These are phyloP conservation scores for Lycocorax pyrrhopterus DNA, from an alignment of 2,113 vertebrate genomes.

Conservation along the genomic window DNA sequence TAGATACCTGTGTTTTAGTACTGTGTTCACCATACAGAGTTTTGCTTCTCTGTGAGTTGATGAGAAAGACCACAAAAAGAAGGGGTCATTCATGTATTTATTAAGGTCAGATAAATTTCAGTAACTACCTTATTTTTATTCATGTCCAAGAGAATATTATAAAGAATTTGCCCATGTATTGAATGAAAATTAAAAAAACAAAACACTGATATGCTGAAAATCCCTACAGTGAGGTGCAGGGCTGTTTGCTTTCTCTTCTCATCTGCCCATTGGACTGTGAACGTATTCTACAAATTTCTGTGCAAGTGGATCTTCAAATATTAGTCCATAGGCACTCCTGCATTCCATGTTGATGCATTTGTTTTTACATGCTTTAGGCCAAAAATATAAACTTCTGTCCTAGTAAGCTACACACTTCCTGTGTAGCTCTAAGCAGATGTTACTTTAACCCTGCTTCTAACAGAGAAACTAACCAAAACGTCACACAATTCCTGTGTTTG, in stretches of 20 bases:
- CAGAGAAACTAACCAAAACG: background rate
- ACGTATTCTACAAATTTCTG: background rate
- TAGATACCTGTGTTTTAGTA: background rate
- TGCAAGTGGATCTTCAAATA: background rate
- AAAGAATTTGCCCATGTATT: background rate
- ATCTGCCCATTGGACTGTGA: background rate
- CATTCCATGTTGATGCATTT: background rate
- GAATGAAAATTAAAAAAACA: background rate
- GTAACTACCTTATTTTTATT: background rate
- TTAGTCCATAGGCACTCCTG: background rate
- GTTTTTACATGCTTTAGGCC: background rate
- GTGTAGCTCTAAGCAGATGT: background rate
- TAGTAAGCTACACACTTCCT: background rate
- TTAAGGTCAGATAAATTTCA: background rate
- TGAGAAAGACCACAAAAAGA: background rate
- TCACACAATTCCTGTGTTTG: background rate
- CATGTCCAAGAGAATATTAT: background rate
- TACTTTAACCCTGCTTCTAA: background rate
- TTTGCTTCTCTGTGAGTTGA: background rate
- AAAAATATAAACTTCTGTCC: background rate
- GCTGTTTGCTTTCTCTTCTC: background rate
- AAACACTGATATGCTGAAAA: background rate
- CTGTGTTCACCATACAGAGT: background rate
- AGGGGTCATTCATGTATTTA: background rate
- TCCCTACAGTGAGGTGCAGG: background rate